phyloP scores from a whole-genome alignment of 2,888 invertebrate genomes.

The Drosophila kambysellisi region DNA sequence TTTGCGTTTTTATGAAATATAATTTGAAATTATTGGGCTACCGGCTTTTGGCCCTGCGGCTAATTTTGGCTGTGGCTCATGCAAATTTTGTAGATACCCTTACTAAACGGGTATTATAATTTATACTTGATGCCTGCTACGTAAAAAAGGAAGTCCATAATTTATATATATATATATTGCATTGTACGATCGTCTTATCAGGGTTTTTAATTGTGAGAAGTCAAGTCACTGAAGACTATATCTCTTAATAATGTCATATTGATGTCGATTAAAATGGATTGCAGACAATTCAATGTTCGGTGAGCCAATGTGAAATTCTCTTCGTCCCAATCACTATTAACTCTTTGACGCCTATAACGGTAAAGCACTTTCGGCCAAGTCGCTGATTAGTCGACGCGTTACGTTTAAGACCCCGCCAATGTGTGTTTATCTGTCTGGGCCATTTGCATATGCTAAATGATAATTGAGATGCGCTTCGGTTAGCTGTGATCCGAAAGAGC shows the following conservation, averaged over 20 bases:
- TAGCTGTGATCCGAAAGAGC: constrained; percentile 4
- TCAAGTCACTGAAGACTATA: neutral
- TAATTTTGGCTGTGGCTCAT: constrained; percentile 36
- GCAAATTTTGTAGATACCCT: constrained; percentile 62
- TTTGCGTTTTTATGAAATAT: constrained; percentile 72
- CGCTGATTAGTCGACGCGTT: constrained; percentile 39
- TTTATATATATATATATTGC: neutral
- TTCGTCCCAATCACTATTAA: constrained; percentile 19
- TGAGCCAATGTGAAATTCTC: neutral
- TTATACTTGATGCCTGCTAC: neutral
- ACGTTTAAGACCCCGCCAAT: constrained; percentile 42
- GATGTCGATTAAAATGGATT: neutral
- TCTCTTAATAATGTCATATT: neutral
- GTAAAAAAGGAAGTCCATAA: neutral
- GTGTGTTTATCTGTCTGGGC: constrained; percentile 76
- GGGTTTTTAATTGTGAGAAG: neutral
- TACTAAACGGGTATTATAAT: neutral
- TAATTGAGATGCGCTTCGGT: constrained; percentile 39
- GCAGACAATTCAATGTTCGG: constrained; percentile 20
- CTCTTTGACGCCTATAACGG: constrained; percentile 67
- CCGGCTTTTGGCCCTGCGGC: constrained; percentile 64
- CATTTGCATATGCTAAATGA: constrained; percentile 68
- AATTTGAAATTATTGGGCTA: constrained; percentile 77
- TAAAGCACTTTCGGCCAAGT: constrained; percentile 49
- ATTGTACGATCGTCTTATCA: neutral